Base-by-base conservation (phyloP, 2,888 invertebrate species). In the Zaprionus bogoriensis region DNA sequence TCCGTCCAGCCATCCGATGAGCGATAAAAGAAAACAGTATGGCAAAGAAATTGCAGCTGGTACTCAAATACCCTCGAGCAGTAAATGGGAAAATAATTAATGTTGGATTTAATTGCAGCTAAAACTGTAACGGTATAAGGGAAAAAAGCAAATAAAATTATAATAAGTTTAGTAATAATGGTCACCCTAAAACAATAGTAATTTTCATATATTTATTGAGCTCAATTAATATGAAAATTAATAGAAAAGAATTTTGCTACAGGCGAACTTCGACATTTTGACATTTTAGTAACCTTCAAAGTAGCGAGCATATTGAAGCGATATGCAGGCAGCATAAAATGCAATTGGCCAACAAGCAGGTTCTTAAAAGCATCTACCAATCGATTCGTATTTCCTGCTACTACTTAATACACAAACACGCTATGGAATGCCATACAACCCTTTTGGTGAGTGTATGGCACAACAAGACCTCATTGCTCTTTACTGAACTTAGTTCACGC, bases 401-500 rank as follows among this genome's bases (percentile, higher is more conserved):
- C 14, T 14, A 32, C 14, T 32, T 14, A 2, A 32, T 19, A 9
- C 39, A 32, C n/a, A 14, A 7, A 25, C 22, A 19, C 17, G 17
- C 9, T 12, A 2, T 20, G 1, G 0, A n/a, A 27, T 9, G 17
- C 22, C 2, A 38, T 39, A 23, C 3, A n/a, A 38, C 12, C 3
- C 3, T 0, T n/a, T 51, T 12, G 7, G 22, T 12, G 23, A 38
- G 51, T 28, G 32, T 28, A 60, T 38, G 14, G 20, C 5, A 59
- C 20, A 38, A 42, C 41, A 55, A 42, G 58, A 63, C 55, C 22
- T 30, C 46, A 55, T 30, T 60, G 51, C 62, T 57, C 44, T 58
- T 57, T 45, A 19, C 52, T 32, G 27, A 55, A 52, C 66, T 52
- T 67, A 59, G 53, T 83, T 87, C 74, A 83, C 75, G 87, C 82